A percentile compares a stretch with the other conserved stretches of the same genome.
These are phyloP conservation scores for Lacerta viridis DNA, from an alignment of 2,797 vertebrate genomes.

Conservation along the genomic window DNA sequence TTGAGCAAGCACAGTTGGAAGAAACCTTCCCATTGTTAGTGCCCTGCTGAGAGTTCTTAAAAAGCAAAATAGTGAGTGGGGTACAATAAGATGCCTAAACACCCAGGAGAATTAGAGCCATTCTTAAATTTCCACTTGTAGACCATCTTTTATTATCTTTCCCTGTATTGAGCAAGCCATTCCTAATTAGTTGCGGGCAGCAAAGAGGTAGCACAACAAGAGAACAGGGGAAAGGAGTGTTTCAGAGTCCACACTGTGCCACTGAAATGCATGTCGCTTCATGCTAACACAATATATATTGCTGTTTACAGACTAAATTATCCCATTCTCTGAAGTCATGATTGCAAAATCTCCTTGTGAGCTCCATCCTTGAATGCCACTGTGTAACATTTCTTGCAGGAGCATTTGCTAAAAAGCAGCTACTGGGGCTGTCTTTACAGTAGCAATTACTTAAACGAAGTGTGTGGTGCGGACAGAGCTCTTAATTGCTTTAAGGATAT, in stretches of 20 bases:
- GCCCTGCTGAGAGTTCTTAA: conserved; percentile 70
- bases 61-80: conserved; percentile 56
- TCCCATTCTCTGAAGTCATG: conserved; percentile 60
- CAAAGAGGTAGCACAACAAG: conserved; percentile 57
- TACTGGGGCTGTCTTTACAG: conserved; percentile 46
- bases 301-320: conserved; percentile 51
- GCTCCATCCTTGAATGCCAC: conserved; percentile 59
- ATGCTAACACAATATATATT: conserved; percentile 49
- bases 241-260: conserved; percentile 69
- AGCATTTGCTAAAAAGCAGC: conserved; percentile 57
- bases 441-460: conserved; percentile 57
- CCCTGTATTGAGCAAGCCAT: conserved; percentile 65
- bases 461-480: conserved; percentile 53
- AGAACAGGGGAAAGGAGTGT: conserved; percentile 58
- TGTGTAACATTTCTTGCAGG: conserved; percentile 25
- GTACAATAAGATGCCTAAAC: conserved; percentile 64
- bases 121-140: conserved; percentile 60
- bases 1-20: conserved; percentile 65
- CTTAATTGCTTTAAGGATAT: conserved; percentile 66
- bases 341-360: conserved; percentile 56
- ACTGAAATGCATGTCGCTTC: conserved; percentile 55
- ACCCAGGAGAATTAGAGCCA: conserved; percentile 61
- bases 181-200: conserved; percentile 64
- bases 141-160: conserved; percentile 64
- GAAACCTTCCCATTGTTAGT: conserved; percentile 56